Evolutionary conservation across 2,888 invertebrate genomes (phyloP).

Genomic region (Lepidonotus clava): DNA sequence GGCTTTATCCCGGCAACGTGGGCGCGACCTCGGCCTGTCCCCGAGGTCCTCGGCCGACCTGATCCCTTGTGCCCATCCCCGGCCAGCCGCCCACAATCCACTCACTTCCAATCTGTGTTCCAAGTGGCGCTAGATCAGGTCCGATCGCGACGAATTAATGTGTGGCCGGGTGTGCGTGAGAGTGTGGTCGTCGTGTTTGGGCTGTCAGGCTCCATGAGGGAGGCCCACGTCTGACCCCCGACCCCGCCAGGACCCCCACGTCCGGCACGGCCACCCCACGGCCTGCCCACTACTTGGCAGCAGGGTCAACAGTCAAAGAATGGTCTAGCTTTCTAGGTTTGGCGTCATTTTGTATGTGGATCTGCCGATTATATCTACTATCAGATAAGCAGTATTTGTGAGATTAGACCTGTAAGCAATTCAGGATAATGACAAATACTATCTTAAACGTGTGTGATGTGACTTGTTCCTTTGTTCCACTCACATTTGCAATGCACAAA

Average conservation of each 20-base stretch:
- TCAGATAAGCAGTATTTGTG: no score
- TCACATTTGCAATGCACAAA: no score
- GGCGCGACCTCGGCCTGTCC: not conserved
- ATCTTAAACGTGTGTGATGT: no score
- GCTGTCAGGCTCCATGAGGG: slow-evolving; percentile 28
- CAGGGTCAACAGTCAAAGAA: no score
- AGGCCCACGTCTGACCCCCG: not conserved
- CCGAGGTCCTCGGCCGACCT: not conserved
- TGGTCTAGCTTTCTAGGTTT: no score
- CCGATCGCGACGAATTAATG: slow-evolving; percentile 43
- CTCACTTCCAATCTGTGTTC: slow-evolving; percentile 53
- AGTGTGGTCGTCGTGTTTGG: slow-evolving; percentile 40
- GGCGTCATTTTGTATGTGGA: no score
- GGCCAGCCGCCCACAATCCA: slow-evolving; percentile 14
- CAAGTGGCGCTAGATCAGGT: slow-evolving; percentile 45
- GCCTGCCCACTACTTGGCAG: no score
- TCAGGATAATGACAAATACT: no score
- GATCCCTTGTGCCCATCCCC: not conserved
- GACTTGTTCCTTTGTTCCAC: no score
- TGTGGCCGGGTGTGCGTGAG: slow-evolving; percentile 17
- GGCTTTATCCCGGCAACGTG: not conserved
- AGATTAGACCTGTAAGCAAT: no score
- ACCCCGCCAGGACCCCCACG: not conserved
- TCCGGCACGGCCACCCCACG: not conserved
- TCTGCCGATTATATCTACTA: no score